These are phyloP conservation scores for Notarius quadriscutis DNA, from an alignment of 2,113 vertebrate species.

Conservation along the genomic window DNA sequence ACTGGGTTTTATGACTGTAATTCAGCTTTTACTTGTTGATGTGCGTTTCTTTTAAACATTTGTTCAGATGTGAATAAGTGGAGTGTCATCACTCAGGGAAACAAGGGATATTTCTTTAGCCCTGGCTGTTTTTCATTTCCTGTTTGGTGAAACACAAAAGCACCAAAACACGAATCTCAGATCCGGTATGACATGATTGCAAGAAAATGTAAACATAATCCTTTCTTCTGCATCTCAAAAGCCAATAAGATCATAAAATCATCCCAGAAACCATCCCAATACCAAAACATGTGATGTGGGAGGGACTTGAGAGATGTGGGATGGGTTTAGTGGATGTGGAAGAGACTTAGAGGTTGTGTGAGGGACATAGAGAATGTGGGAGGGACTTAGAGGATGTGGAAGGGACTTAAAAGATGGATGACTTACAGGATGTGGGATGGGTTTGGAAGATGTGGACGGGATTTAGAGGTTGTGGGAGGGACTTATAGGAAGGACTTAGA, in stretches of 20 bases:
- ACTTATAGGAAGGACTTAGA: background rate
- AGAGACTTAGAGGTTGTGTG: background rate
- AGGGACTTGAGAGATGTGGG: background rate
- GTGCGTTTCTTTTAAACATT: conserved; percentile 37
- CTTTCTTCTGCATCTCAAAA: background rate
- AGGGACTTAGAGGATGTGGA: background rate
- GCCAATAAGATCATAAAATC: background rate
- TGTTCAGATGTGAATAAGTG: conserved; percentile 26
- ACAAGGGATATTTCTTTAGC: conserved; percentile 40
- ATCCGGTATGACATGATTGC: background rate
- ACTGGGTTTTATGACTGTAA: conserved; percentile 9
- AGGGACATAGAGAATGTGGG: background rate
- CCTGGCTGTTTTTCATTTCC: conserved; percentile 42
- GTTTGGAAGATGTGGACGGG: background rate
- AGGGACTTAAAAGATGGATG: background rate
- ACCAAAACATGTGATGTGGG: background rate
- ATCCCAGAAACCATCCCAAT: too few species aligned
- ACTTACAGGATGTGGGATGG: background rate
- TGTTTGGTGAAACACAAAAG: conserved; percentile 26
- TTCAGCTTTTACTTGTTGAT: background rate
- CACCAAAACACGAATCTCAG: conserved; percentile 24
- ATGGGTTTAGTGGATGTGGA: background rate
- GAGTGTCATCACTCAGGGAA: conserved; percentile 1
- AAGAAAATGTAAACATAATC: conserved; percentile 38
- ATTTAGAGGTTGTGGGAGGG: background rate